Conservation (phyloP, 2,888 invertebrate genomes). For the Andrena flavipes region DNA sequence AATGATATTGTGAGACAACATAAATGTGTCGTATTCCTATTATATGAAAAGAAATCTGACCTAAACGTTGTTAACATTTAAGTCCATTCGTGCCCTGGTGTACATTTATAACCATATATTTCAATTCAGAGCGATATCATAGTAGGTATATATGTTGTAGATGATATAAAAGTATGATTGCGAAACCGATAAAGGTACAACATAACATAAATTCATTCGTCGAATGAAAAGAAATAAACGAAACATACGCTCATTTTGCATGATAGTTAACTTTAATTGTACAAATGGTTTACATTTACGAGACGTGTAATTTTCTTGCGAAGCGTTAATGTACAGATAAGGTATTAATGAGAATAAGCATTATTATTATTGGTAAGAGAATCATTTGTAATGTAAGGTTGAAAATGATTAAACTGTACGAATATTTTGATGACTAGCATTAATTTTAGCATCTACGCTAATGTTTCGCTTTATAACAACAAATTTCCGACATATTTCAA, state of each 20-base stretch:
- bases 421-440: slow-evolving; percentile 57
- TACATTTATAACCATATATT: slow-evolving; percentile 21
- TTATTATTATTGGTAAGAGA: slow-evolving; percentile 44
- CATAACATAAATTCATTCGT: slow-evolving; percentile 17
- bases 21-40: slow-evolving; percentile 23
- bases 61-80: slow-evolving; percentile 34
- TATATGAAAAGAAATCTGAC: slow-evolving; percentile 28
- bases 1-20: slow-evolving; percentile 11
- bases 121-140: slow-evolving; percentile 16
- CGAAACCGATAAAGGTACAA: neutral
- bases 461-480: slow-evolving; percentile 67
- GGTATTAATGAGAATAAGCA: slow-evolving; percentile 45
- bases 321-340: slow-evolving; percentile 69
- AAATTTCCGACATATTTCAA: slow-evolving; percentile 61
- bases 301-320: slow-evolving; percentile 53
- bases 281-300: slow-evolving; percentile 66
- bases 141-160: slow-evolving; percentile 13
- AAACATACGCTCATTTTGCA: slow-evolving; percentile 51
- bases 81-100: slow-evolving; percentile 12
- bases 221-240: slow-evolving; percentile 13
- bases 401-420: slow-evolving; percentile 55
- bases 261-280: slow-evolving; percentile 60
- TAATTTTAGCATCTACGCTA: slow-evolving; percentile 63
- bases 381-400: slow-evolving; percentile 58
- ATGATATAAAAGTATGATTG: slow-evolving; percentile 1